A percentile compares a stretch with the other conserved stretches of the same genome.
Conservation (phyloP, 2,888 invertebrate genomes). For the Lepetodrilus schrolli region DNA sequence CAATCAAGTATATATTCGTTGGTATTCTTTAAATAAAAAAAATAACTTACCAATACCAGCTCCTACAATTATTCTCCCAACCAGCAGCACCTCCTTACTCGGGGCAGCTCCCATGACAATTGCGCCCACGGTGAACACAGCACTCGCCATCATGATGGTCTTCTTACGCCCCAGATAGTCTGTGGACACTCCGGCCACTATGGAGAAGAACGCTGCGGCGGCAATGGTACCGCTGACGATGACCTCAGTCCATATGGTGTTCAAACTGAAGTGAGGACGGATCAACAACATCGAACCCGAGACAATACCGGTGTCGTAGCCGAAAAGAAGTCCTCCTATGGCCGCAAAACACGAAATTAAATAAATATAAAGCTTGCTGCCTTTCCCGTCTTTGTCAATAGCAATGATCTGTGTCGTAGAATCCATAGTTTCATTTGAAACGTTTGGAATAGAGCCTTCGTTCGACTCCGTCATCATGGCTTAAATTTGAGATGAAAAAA, state of each 20-base stretch:
- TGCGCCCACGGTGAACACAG: slow-evolving; percentile 76
- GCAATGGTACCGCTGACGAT: slow-evolving; percentile 77
- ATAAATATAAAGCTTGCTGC: no score
- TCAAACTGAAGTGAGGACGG: slow-evolving; percentile 75
- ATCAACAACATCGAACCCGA: slow-evolving; percentile 76
- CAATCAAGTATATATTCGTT: no score
- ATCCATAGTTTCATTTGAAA: no score
- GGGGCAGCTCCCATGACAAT: slow-evolving; percentile 74
- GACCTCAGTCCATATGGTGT: slow-evolving; percentile 76
- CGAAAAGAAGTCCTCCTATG: slow-evolving; percentile 77
- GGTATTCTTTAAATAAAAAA: no score
- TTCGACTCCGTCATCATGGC: no score
- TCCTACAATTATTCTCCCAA: slow-evolving; percentile 75
- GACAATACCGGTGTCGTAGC: slow-evolving; percentile 76
- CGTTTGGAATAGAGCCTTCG: no score
- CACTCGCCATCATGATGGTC: slow-evolving; percentile 75
- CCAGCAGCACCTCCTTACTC: slow-evolving; percentile 66
- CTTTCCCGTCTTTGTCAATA: no score
- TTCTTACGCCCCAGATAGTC: slow-evolving; percentile 76
- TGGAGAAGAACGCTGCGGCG: slow-evolving; percentile 74
- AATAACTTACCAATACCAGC: slow-evolving; percentile 74
- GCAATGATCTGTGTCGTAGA: no score
- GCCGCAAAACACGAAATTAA: slow-evolving; percentile 51
- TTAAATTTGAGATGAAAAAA: no score
- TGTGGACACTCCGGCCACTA: slow-evolving; percentile 74